phyloP scores from a whole-genome alignment of 2,888 invertebrate genomes.

The Brenthis ino region DNA sequence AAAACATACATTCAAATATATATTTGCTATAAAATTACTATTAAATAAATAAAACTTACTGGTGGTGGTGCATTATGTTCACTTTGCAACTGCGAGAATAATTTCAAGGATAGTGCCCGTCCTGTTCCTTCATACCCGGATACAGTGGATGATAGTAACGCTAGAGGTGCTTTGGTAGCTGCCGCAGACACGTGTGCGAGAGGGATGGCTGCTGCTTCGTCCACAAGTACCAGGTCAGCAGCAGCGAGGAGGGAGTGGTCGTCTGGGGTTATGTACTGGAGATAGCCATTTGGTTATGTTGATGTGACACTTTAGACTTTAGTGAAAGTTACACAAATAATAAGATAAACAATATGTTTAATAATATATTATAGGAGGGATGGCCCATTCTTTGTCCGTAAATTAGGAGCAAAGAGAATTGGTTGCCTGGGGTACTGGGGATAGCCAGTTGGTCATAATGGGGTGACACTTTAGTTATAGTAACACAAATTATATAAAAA shows the following conservation, averaged over 20 bases:
- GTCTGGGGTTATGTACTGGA: conserved; percentile 95
- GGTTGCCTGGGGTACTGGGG: too few relatives aligned
- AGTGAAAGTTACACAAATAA: too few relatives aligned
- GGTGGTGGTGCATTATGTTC: conserved; percentile 83
- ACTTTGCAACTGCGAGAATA: conserved; percentile 92
- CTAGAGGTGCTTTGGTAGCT: conserved; percentile 94
- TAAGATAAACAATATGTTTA: too few relatives aligned
- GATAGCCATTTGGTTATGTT: background rate
- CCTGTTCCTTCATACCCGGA: conserved; percentile 99
- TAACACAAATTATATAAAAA: too few relatives aligned
- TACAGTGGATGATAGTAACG: conserved; percentile 97
- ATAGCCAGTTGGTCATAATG: too few relatives aligned
- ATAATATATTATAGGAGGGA: too few relatives aligned
- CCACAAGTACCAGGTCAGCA: conserved; percentile 97
- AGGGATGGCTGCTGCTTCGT: conserved; percentile 99
- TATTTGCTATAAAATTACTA: background rate
- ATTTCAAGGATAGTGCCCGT: conserved; percentile 95
- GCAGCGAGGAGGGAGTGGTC: conserved; percentile 94
- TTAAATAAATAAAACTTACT: conserved; percentile 67
- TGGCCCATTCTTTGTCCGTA: too few relatives aligned
- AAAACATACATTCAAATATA: too few relatives aligned
- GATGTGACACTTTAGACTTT: background rate
- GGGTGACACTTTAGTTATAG: too few relatives aligned
- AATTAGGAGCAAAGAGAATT: too few relatives aligned
- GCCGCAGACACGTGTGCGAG: conserved; percentile 93